Evolutionary conservation across 2,888 invertebrate species (phyloP), one percentile per base, ranked within the genome.

Genomic region (Callinectes sapidus): DNA sequence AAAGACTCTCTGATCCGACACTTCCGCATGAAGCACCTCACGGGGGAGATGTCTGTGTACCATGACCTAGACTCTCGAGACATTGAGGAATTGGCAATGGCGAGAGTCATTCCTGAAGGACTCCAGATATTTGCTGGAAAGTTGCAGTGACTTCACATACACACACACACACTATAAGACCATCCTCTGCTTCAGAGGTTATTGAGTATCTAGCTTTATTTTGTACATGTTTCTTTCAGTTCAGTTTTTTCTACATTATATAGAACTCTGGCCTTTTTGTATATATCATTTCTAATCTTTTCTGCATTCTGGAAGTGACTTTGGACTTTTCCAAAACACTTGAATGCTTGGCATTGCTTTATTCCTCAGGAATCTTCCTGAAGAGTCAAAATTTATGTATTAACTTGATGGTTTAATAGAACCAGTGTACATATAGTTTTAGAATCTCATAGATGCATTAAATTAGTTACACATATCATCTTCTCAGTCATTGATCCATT

Each of bases 1-100:
- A 94, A 94, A 48, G 94, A 94, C 81, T 94, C 94, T 55, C 90
- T 94, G 18, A 92, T 91, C 48, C 88, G 94, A 5, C 94, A 94
- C 77, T 94, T 92, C 32, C 91, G 94, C 77, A 90, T 94, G 89
- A 94, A 94, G 71, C 94, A 94, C 61, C 86, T 91, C 32, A 93
- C 90, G 3, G 91, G 93, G 48, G 93, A 90, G 42, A 93, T 93
- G 93, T 77, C 91, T 16, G 85, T 93, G 54, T 93, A 91, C 85
- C 90, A 93, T 81, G 93, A 93, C 48, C 71, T 93, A 8, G 91
- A 93, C 54, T 93, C 93, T 14, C 39, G 91, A 55, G 93, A 93
- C 86, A 93, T 93, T 89, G 93, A 93, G 86, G 93, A 93, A 42
- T 48, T 93, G 48, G 93, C 93, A 14, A 61, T 93, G 18, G 85